Conservation (phyloP, 2,888 invertebrate species). For the Eupithecia exiguata region DNA sequence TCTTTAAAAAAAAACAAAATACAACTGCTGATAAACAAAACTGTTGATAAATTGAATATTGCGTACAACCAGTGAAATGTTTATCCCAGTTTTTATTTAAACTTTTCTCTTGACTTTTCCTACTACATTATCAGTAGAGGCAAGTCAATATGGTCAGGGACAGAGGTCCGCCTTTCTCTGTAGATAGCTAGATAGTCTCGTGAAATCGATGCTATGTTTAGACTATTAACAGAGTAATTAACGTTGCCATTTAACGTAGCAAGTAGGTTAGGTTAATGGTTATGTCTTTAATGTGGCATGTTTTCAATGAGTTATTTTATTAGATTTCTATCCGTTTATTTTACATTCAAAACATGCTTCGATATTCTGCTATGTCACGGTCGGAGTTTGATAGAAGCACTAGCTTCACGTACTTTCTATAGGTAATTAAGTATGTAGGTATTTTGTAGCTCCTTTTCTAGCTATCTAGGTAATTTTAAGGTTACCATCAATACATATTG, state of each 20-base stretch:
- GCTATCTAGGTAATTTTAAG: not conserved
- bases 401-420: constrained; percentile 48
- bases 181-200: constrained; percentile 54
- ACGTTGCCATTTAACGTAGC: constrained; percentile 67
- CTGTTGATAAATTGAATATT: not conserved
- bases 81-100: not conserved
- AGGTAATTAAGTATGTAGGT: not conserved
- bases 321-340: constrained; percentile 12
- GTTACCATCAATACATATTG: constrained; percentile 17
- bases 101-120: not conserved
- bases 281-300: constrained; percentile 32
- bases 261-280: constrained; percentile 56
- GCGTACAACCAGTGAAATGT: not conserved
- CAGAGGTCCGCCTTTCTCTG: constrained; percentile 53
- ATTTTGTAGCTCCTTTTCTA: not conserved
- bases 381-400: constrained; percentile 63
- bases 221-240: constrained; percentile 55
- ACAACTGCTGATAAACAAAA: not conserved
- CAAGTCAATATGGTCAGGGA: constrained; percentile 44
- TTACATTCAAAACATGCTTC: constrained; percentile 24
- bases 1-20: not conserved
- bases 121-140: constrained; percentile 14
- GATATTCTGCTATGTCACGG: constrained; percentile 39
- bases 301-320: constrained; percentile 20
- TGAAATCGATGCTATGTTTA: constrained; percentile 41